Percentiles rank a stretch among this genome's conserved stretches.
These are phyloP conservation scores for Coturnix japonica DNA, from an alignment of 2,113 vertebrate species.

Conservation along the genomic window DNA sequence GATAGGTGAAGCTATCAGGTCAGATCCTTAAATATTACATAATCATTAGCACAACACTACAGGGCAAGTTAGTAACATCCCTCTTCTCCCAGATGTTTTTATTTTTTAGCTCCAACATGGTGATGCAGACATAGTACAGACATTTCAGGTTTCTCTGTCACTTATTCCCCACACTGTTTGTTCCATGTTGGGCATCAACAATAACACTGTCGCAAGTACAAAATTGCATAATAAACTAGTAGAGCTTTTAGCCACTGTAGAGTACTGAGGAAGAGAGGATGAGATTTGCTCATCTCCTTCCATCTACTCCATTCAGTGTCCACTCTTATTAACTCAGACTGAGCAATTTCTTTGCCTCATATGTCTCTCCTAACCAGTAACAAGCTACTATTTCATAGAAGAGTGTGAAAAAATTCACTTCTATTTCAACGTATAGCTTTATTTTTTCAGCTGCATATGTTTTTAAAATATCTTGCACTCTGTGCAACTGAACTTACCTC, in stretches of 20 bases:
- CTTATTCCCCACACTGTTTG: fast-evolving
- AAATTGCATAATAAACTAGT: not conserved
- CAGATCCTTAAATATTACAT: not conserved
- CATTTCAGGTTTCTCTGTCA: not conserved
- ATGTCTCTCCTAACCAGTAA: not conserved
- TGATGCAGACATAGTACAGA: fast-evolving
- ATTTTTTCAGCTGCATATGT: not conserved
- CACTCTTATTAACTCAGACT: not conserved
- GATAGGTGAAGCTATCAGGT: fast-evolving
- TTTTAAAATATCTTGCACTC: not conserved
- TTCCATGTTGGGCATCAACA: fast-evolving
- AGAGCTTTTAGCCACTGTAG: not conserved
- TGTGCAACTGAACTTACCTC: constrained; percentile 85
- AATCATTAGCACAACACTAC: not conserved
- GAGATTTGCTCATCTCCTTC: not conserved
- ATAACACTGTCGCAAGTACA: not conserved
- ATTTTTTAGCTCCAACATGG: not conserved
- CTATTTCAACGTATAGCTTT: not conserved
- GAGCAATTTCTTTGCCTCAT: not conserved
- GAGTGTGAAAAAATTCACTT: not conserved
- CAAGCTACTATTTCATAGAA: not conserved
- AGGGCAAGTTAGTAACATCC: not conserved
- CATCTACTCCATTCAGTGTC: not conserved
- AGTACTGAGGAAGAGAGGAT: not conserved
- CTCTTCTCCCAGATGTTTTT: not conserved